Evolutionary conservation across 2,888 invertebrate species (phyloP).

Genomic region (Drosophila neotestacea): DNA sequence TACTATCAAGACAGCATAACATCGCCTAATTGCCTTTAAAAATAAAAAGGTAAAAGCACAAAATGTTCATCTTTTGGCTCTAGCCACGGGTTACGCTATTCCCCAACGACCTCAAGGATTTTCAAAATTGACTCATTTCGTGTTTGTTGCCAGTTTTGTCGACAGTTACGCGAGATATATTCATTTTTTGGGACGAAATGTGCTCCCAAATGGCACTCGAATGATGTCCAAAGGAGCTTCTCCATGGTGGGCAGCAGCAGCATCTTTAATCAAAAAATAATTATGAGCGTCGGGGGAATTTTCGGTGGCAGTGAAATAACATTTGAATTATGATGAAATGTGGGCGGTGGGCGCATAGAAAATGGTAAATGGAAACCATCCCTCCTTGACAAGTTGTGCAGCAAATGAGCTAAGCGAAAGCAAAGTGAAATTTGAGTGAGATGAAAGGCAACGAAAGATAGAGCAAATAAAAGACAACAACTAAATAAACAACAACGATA

Average conservation of each 20-base stretch:
- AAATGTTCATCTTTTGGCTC: constrained; percentile 4
- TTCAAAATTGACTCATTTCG: constrained; percentile 29
- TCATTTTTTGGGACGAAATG: background rate
- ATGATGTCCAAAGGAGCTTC: constrained; percentile 10
- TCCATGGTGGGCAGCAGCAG: constrained; percentile 16
- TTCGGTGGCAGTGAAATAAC: constrained; percentile 67
- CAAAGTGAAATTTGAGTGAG: constrained; percentile 70
- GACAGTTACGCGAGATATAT: constrained; percentile 31
- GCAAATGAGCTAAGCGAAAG: constrained; percentile 76
- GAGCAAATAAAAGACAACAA: constrained; percentile 51
- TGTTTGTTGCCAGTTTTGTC: constrained; percentile 19
- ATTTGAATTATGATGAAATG: constrained; percentile 75
- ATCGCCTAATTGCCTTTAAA: constrained; percentile 21
- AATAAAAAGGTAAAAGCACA: constrained; percentile 16
- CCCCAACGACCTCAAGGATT: constrained; percentile 24
- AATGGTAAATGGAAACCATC: constrained; percentile 41
- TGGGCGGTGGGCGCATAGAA: constrained; percentile 14
- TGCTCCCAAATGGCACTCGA: constrained; percentile 35
- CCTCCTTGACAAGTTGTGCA: constrained; percentile 46
- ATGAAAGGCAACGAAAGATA: constrained; percentile 32
- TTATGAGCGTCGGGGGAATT: constrained; percentile 75
- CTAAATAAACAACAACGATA: constrained; percentile 15
- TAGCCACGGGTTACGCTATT: constrained; percentile 7
- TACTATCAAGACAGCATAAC: background rate
- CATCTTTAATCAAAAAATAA: constrained; percentile 82